Evolutionary conservation across 2,797 vertebrate genomes (phyloP).

Genomic region (Orientallactaga sibirica): DNA sequence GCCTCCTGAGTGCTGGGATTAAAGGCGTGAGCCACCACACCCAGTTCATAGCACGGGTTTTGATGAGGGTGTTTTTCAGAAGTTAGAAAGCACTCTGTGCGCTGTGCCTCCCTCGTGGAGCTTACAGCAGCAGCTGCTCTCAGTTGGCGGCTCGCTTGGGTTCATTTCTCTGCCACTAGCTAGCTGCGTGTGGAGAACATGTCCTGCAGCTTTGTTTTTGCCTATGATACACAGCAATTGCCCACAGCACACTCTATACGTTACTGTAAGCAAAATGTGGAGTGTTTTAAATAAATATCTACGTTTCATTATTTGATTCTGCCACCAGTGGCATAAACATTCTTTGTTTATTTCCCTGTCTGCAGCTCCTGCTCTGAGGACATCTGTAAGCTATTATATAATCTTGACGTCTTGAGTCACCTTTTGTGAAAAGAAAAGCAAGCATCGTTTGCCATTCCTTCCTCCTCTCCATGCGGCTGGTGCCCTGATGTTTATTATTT

Average conservation of each 20-base stretch:
- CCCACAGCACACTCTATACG: background rate
- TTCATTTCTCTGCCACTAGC: conserved; percentile 7
- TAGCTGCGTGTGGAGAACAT: background rate
- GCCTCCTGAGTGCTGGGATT: no score
- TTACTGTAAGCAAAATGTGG: conserved; percentile 29
- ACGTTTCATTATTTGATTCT: conserved; percentile 56
- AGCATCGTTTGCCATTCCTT: background rate
- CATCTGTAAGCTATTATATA: conserved; percentile 7
- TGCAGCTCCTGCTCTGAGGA: conserved; percentile 43
- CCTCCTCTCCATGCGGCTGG: background rate
- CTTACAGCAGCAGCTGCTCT: background rate
- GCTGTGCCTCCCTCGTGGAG: background rate
- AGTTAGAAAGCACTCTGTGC: background rate
- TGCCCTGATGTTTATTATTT: background rate
- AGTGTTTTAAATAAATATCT: conserved; percentile 54
- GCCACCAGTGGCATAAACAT: background rate
- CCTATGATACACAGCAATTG: background rate
- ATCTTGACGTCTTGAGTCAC: background rate
- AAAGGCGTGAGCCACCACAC: no score
- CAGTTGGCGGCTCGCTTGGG: conserved; percentile 1
- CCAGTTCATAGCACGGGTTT: background rate
- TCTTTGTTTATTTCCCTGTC: conserved; percentile 50
- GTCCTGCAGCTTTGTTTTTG: background rate
- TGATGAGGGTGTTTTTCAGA: background rate
- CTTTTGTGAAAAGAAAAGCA: background rate